Conservation (phyloP, 2,888 invertebrate genomes). For the Neuroscelio doddi region DNA sequence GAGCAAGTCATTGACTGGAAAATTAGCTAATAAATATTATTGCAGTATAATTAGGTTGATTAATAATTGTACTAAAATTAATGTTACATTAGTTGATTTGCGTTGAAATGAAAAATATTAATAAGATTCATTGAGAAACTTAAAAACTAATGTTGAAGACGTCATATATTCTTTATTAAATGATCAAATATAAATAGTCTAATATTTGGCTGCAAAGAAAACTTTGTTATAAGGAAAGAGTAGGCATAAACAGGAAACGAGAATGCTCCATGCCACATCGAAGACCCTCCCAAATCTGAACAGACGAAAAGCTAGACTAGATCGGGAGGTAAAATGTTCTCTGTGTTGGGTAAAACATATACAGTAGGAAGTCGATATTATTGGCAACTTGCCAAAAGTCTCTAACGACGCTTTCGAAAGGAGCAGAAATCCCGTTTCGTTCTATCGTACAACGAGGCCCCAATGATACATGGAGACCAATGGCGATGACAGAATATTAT, state of each 20-base stretch:
- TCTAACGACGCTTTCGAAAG: constrained; percentile 70
- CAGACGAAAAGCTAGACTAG: constrained; percentile 50
- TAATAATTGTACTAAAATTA: too few species aligned
- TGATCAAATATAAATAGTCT: too few species aligned
- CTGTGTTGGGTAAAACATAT: constrained; percentile 57
- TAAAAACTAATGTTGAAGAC: too few species aligned
- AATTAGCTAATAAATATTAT: too few species aligned
- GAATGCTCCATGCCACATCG: constrained; percentile 55
- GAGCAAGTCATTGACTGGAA: too few species aligned
- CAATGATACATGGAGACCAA: constrained; percentile 61
- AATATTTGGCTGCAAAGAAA: too few species aligned
- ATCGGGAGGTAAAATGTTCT: constrained; percentile 49
- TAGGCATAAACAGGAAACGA: constrained; percentile 69
- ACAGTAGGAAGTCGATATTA: constrained; percentile 69
- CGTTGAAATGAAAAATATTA: too few species aligned
- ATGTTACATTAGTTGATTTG: too few species aligned
- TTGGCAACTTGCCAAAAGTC: constrained; percentile 68
- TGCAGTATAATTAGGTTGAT: too few species aligned
- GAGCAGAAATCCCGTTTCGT: constrained; percentile 66
- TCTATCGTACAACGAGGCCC: constrained; percentile 60
- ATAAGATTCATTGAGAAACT: too few species aligned
- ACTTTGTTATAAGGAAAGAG: constrained; percentile 40
- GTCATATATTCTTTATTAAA: too few species aligned
- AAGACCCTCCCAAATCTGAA: constrained; percentile 29
- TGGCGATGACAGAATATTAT: constrained; percentile 69